These are phyloP conservation scores for Natrix natrix DNA, from an alignment of 2,797 vertebrate genomes.

Conservation along the genomic window DNA sequence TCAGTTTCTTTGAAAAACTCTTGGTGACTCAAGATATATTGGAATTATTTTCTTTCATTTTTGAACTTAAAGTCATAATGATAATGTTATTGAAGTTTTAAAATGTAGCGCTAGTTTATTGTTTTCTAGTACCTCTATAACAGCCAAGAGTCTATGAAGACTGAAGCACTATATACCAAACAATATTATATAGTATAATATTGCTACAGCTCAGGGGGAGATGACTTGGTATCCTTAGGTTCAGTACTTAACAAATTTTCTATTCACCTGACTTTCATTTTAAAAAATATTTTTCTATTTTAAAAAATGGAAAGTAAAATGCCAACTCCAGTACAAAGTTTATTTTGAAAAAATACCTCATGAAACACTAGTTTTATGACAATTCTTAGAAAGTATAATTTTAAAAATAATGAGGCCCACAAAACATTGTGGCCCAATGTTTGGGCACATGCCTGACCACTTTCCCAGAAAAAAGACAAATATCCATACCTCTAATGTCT, in stretches of 20 bases:
- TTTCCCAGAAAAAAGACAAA: neutral
- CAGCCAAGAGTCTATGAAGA: neutral
- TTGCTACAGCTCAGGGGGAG: neutral
- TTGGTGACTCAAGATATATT: neutral
- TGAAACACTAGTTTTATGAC: neutral
- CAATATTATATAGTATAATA: neutral
- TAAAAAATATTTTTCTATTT: neutral
- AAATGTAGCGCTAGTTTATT: neutral
- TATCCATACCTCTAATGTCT: neutral
- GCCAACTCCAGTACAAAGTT: neutral
- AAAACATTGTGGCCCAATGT: neutral
- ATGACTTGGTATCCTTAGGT: neutral
- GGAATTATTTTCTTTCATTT: neutral
- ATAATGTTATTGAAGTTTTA: neutral
- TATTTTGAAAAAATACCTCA: neutral
- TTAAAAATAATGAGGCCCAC: neutral
- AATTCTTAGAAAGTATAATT: neutral
- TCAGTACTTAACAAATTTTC: neutral
- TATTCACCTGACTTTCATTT: neutral
- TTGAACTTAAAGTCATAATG: neutral
- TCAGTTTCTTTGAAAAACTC: neutral
- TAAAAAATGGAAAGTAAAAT: neutral
- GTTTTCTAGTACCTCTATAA: neutral
- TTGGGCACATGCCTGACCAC: neutral
- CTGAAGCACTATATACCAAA: neutral